These are phyloP conservation scores for Papilio polytes DNA, from an alignment of 1,140 invertebrate genomes.

Conservation along the genomic window DNA sequence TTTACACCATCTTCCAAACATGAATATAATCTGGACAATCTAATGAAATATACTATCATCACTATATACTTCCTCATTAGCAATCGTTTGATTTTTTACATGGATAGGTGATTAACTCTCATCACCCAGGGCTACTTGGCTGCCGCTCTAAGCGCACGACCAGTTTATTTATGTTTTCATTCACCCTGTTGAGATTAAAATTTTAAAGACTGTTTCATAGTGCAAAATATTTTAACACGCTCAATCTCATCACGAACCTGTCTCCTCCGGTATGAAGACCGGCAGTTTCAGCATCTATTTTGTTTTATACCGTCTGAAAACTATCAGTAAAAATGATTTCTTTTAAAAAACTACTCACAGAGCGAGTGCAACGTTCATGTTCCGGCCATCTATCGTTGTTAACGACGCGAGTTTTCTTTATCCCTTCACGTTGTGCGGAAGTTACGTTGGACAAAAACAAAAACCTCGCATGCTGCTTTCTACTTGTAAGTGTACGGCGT, in stretches of 20 bases:
- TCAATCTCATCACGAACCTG: neutral
- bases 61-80: too few species aligned
- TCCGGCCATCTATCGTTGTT: constrained; percentile 20
- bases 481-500: neutral
- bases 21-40: neutral
- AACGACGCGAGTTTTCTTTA: constrained; percentile 23
- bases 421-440: constrained; percentile 24
- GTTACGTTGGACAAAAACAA: constrained; percentile 18
- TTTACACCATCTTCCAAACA: neutral
- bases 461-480: constrained; percentile 6
- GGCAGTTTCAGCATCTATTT: too few species aligned
- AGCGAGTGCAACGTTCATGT: constrained; percentile 1
- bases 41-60: too few species aligned
- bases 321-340: constrained; percentile 7
- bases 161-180: too few species aligned
- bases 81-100: too few species aligned
- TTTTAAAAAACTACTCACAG: neutral
- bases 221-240: too few species aligned
- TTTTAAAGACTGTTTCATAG: too few species aligned
- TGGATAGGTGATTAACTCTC: too few species aligned
- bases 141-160: too few species aligned
- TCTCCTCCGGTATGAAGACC: neutral
- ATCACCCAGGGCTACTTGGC: too few species aligned
- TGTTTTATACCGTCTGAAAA: neutral
- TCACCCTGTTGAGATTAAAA: too few species aligned